Percentiles rank a stretch among this genome's conserved stretches.
phyloP scores from a whole-genome alignment of 2,113 vertebrate genomes.

The Thalassarche chlororhynchos region DNA sequence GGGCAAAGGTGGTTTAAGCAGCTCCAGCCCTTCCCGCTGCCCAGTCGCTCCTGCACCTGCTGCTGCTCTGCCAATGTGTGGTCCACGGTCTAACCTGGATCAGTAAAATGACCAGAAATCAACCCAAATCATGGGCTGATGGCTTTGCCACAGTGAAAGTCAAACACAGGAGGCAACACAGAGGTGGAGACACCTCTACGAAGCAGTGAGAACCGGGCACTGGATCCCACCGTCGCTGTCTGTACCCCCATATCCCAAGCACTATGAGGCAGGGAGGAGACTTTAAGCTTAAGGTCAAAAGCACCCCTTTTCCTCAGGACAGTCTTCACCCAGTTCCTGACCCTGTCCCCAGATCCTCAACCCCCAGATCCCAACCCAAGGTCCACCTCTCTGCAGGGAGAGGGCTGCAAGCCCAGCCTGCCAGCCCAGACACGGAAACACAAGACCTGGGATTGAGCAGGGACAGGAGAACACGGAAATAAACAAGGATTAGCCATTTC shows the following conservation, averaged over 20 bases:
- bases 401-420: neutral
- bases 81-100: neutral
- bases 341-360: neutral
- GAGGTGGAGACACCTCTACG: neutral
- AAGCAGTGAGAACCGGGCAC: neutral
- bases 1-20: neutral
- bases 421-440: neutral
- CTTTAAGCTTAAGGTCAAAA: neutral
- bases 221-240: rapidly evolving
- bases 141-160: neutral
- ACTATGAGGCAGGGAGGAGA: rapidly evolving
- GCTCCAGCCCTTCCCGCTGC: neutral
- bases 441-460: neutral
- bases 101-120: neutral
- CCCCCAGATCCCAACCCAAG: neutral
- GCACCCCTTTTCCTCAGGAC: neutral
- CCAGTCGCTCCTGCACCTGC: rapidly evolving
- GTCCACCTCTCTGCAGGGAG: rapidly evolving
- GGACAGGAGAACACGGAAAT: rapidly evolving
- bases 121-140: neutral
- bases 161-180: neutral
- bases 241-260: neutral
- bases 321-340: neutral
- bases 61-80: neutral
- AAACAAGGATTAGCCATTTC: rapidly evolving